Evolutionary conservation across 2,113 vertebrate genomes (phyloP).

Genomic region (Platichthys flesus): DNA sequence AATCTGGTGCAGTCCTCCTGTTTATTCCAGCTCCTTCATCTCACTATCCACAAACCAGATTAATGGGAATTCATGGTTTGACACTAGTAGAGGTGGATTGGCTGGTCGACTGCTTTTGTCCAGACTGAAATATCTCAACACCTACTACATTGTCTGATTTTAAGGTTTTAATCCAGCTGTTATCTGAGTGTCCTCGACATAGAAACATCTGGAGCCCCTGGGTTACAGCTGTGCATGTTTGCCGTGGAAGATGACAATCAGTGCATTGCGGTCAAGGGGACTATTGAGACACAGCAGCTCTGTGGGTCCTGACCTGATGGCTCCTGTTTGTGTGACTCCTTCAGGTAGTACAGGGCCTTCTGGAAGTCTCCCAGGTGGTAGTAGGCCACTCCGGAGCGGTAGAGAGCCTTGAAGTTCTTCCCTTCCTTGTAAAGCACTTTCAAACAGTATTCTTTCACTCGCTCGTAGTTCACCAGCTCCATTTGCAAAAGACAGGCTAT

Average conservation of each 20-base stretch:
- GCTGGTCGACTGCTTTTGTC: no score
- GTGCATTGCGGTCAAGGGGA: no score
- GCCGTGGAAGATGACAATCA: not conserved
- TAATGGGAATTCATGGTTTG: no score
- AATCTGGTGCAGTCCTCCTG: no score
- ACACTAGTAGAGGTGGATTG: no score
- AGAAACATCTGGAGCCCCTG: no score
- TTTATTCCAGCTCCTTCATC: no score
- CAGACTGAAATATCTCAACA: no score
- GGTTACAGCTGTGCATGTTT: not conserved
- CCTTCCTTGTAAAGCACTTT: slow-evolving; percentile 97
- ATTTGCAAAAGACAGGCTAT: slow-evolving; percentile 97
- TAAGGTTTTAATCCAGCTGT: not conserved
- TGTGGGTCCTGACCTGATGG: slow-evolving; percentile 86
- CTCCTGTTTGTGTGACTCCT: slow-evolving; percentile 95
- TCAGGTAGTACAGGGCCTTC: slow-evolving; percentile 97
- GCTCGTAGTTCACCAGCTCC: slow-evolving; percentile 98
- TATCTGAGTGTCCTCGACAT: not conserved
- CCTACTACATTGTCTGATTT: not conserved
- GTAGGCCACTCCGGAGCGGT: slow-evolving; percentile 96
- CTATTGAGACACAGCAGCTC: not conserved
- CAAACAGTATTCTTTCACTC: slow-evolving; percentile 98
- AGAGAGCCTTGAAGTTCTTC: slow-evolving; percentile 98
- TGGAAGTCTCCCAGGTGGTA: slow-evolving; percentile 98
- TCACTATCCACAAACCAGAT: no score